Evolutionary conservation across 2,797 vertebrate species (phyloP).

Genomic region (Pseudomugil gertrudae): DNA sequence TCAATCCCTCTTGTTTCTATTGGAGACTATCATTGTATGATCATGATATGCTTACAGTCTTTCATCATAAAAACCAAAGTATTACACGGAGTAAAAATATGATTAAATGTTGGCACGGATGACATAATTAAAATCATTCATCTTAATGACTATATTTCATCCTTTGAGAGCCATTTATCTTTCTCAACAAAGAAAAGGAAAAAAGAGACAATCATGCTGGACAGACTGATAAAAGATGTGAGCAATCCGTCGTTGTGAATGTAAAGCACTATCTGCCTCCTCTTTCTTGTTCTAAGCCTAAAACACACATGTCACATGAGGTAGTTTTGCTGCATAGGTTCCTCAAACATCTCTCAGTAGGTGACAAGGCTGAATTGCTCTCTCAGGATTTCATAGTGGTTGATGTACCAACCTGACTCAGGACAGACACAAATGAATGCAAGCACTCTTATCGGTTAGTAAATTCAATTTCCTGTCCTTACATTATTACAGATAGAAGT

Average conservation of each 20-base stretch:
- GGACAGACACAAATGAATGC: constrained; percentile 40
- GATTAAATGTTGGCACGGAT: background rate
- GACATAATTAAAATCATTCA: background rate
- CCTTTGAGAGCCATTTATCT: no score
- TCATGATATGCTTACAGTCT: no score
- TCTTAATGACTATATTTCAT: no score
- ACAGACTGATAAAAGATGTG: no score
- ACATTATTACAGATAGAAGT: constrained; percentile 40
- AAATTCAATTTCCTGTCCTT: constrained; percentile 61
- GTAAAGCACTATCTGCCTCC: background rate
- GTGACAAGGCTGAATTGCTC: constrained; percentile 22
- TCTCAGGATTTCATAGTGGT: constrained; percentile 31
- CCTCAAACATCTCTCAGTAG: constrained; percentile 37
- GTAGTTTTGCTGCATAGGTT: constrained; percentile 53
- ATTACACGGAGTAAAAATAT: background rate
- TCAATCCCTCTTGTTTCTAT: no score
- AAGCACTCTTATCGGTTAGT: constrained; percentile 37
- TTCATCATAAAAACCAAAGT: background rate
- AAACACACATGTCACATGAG: constrained; percentile 26
- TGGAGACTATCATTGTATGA: background rate
- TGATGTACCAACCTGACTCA: constrained; percentile 19
- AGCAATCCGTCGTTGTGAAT: background rate
- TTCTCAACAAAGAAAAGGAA: no score
- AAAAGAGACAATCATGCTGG: no score
- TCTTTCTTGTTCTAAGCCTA: background rate